Percentiles rank a stretch among this genome's conserved stretches.
Evolutionary conservation across 2,888 invertebrate genomes (phyloP).

Genomic region (Nephrotoma appendiculata): DNA sequence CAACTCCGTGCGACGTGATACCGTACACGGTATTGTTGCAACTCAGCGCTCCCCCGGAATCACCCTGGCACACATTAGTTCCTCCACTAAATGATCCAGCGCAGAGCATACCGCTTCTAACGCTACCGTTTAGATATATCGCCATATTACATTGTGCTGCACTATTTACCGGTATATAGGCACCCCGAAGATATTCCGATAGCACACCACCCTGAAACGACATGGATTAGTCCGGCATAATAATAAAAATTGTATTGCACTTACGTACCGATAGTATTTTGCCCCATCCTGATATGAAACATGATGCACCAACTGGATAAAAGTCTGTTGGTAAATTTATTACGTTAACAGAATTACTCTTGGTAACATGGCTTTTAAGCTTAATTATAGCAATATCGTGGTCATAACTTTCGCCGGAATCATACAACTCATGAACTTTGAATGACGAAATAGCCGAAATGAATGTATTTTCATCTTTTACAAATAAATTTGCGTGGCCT

Average conservation of each 20-base stretch:
- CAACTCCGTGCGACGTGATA: background rate
- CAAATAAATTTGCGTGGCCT: background rate
- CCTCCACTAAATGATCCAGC: conserved; percentile 7
- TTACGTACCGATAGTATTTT: background rate
- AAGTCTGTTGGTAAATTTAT: background rate
- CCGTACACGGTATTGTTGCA: background rate
- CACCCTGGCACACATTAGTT: conserved; percentile 7
- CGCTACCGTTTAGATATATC: background rate
- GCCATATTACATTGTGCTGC: background rate
- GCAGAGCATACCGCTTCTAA: conserved; percentile 6
- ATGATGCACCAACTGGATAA: background rate
- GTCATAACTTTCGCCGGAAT: background rate
- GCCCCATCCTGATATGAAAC: conserved; percentile 8
- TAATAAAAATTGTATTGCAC: background rate
- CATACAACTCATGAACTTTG: background rate
- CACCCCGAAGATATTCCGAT: background rate
- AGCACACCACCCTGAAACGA: background rate
- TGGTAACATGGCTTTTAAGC: background rate
- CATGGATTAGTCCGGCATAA: background rate
- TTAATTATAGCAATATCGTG: background rate
- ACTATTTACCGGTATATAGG: background rate
- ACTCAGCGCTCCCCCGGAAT: conserved; percentile 5
- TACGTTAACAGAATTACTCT: background rate
- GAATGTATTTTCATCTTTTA: background rate
- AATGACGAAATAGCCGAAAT: background rate